Base-by-base conservation (phyloP, 2,888 invertebrate species). In the Mesochorus sp. region DNA sequence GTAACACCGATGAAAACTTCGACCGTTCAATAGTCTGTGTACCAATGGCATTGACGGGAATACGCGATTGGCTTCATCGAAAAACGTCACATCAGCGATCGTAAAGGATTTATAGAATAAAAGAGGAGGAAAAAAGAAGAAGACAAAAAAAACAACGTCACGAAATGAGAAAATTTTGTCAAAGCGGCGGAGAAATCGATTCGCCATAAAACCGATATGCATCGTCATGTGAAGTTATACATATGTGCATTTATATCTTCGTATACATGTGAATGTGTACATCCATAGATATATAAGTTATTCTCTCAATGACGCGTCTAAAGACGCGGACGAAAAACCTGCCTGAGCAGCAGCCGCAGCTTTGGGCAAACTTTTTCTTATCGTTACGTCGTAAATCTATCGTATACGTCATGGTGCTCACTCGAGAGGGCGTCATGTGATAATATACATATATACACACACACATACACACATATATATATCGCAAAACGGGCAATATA, bases 381-480 rank as follows among this genome's bases (percentile, higher is more conserved):
- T 72, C 66, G 71, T 72, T 26, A 44, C 24, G 42, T 76, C 76
- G 66, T 76, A 76, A 76, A 76, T 76, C 64, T 71, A 71, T n/a
- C 47, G 42, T 44, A 47, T 12, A n/a, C 34, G 6, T 19, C 31
- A 12, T 44, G 55, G 47, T 49, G 28, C 12, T 61, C 61, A 19
- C 26, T 44, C 68, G 19, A 8, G 24, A 42, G 57, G 26, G 66
- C 19, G 39, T 53, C 28, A 39, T 28, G 37, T 67, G 47, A 42
- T 12, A 53, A n/a, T 17, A 42, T 14, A 26, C 12, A 12, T 62
- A 59, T 59, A 42, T 24, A 42, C 8, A 12, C 4, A 14, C 26
- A 39, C 4, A 59, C 12, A 3, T 59, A 21, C 1, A 47, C 12
- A 2, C 34, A 2, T n/a, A n/a, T n/a, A n/a, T n/a, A n/a, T n/a